A percentile compares a stretch with the other conserved stretches of the same genome.
Evolutionary conservation across 2,888 invertebrate genomes (phyloP).

Genomic region (Lamellibrachia satsuma): DNA sequence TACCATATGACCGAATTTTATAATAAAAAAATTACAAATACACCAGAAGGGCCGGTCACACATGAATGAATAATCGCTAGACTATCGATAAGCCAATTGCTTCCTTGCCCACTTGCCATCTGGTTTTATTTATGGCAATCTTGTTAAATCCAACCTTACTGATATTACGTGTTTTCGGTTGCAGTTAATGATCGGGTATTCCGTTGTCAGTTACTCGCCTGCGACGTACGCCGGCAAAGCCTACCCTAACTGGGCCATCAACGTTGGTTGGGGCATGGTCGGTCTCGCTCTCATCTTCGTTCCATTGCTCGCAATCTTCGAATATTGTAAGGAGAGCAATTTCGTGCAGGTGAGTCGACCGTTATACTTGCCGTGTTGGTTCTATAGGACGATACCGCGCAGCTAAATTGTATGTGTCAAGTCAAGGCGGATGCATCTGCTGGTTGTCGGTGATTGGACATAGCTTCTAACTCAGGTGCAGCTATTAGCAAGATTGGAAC

Average conservation of each 20-base stretch:
- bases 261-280: conserved; percentile 76
- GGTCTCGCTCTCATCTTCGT: conserved; percentile 50
- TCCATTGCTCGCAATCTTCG: conserved; percentile 8
- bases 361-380: not conserved
- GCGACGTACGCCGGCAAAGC: conserved; percentile 73
- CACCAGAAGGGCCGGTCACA: too few species aligned
- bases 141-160: not conserved
- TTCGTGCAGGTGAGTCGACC: not conserved
- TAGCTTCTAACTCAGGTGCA: too few species aligned
- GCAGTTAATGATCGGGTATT: conserved; percentile 78
- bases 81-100: too few species aligned
- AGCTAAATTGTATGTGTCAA: too few species aligned
- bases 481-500: too few species aligned
- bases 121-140: too few species aligned
- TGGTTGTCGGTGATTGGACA: too few species aligned
- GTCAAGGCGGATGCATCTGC: too few species aligned
- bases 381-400: too few species aligned
- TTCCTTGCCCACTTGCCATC: too few species aligned
- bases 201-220: conserved; percentile 74
- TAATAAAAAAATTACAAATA: too few species aligned
- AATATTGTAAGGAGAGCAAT: conserved; percentile 8
- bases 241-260: conserved; percentile 74
- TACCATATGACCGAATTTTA: not conserved
- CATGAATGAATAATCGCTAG: too few species aligned
- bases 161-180: conserved; percentile 39